A percentile compares a stretch with the other conserved stretches of the same genome.
Conservation (phyloP, 1,140 invertebrate species). For the Pararge aegeria region DNA sequence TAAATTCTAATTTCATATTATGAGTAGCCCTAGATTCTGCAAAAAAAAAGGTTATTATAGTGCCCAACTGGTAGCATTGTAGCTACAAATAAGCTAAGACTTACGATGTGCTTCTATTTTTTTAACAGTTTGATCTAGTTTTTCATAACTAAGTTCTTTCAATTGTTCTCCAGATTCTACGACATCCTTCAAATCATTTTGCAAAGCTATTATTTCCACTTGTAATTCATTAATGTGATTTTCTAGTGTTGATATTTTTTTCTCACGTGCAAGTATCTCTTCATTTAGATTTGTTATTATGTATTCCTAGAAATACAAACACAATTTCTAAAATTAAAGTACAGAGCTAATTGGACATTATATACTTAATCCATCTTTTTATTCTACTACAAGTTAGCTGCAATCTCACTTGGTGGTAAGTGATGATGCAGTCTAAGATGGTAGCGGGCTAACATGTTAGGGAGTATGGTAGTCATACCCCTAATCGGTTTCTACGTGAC, state of each 20-base stretch:
- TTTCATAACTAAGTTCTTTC: conserved; percentile 46
- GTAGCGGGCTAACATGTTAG: too few species aligned
- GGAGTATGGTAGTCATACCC: too few species aligned
- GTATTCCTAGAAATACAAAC: conserved; percentile 46
- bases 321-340: too few species aligned
- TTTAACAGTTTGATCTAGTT: conserved; percentile 51
- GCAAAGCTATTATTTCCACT: conserved; percentile 55
- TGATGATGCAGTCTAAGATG: too few species aligned
- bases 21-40: conserved; percentile 66
- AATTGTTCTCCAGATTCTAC: conserved; percentile 55
- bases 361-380: too few species aligned
- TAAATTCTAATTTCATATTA: conserved; percentile 63
- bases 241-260: conserved; percentile 59
- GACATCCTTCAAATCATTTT: conserved; percentile 41
- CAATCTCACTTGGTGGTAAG: too few species aligned
- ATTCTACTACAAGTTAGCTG: too few species aligned
- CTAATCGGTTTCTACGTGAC: too few species aligned
- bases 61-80: neutral
- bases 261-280: conserved; percentile 47
- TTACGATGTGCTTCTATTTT: conserved; percentile 66
- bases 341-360: too few species aligned
- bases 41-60: conserved; percentile 16
- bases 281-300: conserved; percentile 48
- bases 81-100: conserved; percentile 22
- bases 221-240: conserved; percentile 65